A percentile compares a stretch with the other conserved stretches of the same genome.
Conservation (phyloP, 1,140 invertebrate genomes). For the Rhopalosiphum padi region DNA sequence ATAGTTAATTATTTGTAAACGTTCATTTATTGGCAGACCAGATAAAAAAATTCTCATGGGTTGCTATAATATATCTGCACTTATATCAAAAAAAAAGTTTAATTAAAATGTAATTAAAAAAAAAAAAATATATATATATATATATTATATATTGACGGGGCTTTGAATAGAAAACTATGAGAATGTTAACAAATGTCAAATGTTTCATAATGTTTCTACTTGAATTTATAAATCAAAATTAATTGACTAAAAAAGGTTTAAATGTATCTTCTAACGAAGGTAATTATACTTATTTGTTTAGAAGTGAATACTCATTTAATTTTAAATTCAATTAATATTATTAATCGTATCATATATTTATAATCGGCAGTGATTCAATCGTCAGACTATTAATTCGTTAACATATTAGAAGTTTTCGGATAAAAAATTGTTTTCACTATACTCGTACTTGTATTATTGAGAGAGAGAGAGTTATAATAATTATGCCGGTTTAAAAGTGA, state of each 20-base stretch:
- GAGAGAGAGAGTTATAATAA: background rate
- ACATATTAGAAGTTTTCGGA: background rate
- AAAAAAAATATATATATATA: too few species aligned
- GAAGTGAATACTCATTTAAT: background rate
- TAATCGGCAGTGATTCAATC: background rate
- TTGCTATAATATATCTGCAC: background rate
- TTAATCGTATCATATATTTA: background rate
- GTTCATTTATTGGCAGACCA: background rate
- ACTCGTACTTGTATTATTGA: background rate
- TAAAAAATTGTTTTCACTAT: background rate
- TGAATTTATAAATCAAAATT: background rate
- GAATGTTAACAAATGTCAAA: background rate
- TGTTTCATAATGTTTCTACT: background rate
- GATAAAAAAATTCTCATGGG: background rate
- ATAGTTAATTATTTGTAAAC: background rate
- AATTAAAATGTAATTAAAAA: background rate
- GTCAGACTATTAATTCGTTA: background rate
- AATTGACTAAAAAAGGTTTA: background rate
- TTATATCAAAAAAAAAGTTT: background rate
- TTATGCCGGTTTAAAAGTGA: background rate
- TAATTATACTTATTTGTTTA: background rate
- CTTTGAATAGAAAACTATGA: background rate
- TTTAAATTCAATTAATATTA: background rate
- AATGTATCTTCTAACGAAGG: background rate
- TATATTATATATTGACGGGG: background rate